Base-by-base conservation (phyloP, 2,888 invertebrate species). In the Nemapogon koenigi region DNA sequence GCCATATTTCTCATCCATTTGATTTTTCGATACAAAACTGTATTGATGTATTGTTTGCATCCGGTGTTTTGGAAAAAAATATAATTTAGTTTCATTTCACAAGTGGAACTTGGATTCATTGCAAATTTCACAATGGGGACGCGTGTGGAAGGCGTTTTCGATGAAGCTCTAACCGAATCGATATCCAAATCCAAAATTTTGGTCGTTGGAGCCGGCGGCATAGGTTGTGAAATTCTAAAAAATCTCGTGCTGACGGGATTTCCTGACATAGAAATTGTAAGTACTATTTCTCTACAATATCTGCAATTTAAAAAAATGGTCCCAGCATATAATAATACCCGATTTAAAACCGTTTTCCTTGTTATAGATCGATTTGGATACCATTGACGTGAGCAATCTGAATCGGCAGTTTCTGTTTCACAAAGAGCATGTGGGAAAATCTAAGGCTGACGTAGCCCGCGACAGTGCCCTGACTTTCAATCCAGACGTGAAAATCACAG, bases 401-500 rank as follows among this genome's bases (percentile, higher is more conserved):
- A 99, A 99, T 70, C 85, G 99, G 26, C 99, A 99, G 67, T 99
- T 99, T 68, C 75, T 99, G n/a, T 99, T 99, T 59, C 92, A 96
- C 59, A 94, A 94, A 56, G 92, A 96, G 59, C 98, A 99, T 82
- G 97, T 99, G 43, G 97, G 97, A 2, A 94, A 94, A 65, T 92
- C 98, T 0, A 99, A 99, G 75, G 93, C 97, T 0, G 81, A 88
- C 50, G 93, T 97, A 16, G 97, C 97, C 0, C 85, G 85, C 47
- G 92, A 95, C 63, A 94, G 92, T 53, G 94, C 95, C 2, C 71
- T 94, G 14, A 83, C 83, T 49, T 94, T 94, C 57, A 95, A 95
- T 69, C 93, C 95, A 1, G 84, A 91, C 65, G 90, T 90, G 7
- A 89, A 89, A 43, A 96, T 99, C 46, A 83, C 84, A 40, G 91